Base-by-base conservation (phyloP, 2,888 invertebrate species). In the Anagyrus pseudococci region DNA sequence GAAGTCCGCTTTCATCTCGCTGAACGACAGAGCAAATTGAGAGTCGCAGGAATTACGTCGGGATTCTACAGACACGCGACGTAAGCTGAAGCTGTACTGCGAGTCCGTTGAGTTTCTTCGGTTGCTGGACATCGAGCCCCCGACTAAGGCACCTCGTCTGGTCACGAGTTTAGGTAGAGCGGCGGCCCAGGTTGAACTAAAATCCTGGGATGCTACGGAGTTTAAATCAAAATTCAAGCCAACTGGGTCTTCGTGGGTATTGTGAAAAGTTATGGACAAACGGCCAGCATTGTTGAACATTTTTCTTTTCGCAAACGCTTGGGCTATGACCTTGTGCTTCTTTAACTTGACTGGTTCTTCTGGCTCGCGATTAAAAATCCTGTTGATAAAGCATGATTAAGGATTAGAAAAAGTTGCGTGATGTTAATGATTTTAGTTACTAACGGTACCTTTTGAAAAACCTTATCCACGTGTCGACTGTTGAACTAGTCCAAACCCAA, bases 401-500 rank as follows among this genome's bases (percentile, higher is more conserved):
- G 49, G 17, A 23, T 13, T 37, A 37, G 8, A 13, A 15, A 37
- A 8, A 8, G 33, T 4, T 8, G 8, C 33, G 15, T 37, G 4
- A 37, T 8, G 3, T 54, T 22, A 41, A 25, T 19, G 33, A 63
- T 33, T 33, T 43, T 6, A 43, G 6, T 15, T 6, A 49, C 40
- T 43, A 56, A 43, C 37, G 13, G 75, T 83, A 94, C 94, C 90
- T 90, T 77, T 89, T 86, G 61, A 94, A 83, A 80, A 92, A 94
- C 60, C 94, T 85, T 66, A 88, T 87, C 97, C 97, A 98, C 15
- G 91, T 89, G 70, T 91, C 88, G 6, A 92, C 80, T 4, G 95
- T 93, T 41, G 93, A 90, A 22, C 87, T 87, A 7, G 93, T 96
- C 95, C 95, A 97, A 29, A 94, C 92, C 95, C 96, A 97, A 0